Base-by-base conservation (phyloP, 2,888 invertebrate species). In the Eremobia ochroleuca region DNA sequence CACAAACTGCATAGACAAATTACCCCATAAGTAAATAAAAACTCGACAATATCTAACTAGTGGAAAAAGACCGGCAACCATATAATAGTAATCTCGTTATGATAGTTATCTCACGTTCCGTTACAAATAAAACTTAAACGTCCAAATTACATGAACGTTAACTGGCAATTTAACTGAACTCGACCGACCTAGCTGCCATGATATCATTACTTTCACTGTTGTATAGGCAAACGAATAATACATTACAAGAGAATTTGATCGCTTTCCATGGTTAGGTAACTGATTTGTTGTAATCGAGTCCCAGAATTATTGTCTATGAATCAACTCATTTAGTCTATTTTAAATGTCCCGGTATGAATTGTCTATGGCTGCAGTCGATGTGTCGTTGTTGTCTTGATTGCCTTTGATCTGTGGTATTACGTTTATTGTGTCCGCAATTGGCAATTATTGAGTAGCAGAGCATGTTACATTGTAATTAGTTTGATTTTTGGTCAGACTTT, bases 181-280 rank as follows among this genome's bases (percentile, higher is more conserved):
- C 82, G 89, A 77, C 77, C 76, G 71, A 82, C 72, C 73, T 78
- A 65, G 43, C 31, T 28, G 43, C 64, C 58, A 77, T 67, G 80
- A 78, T 79, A 80, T 58, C 28, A 82, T 74, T 81, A 91, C 92
- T 92, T 92, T 92, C 92, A 86, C 91, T 81, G 73, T 67, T 85
- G 77, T 79, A 74, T 81, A 85, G 67, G 79, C 82, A 85, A 85
- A 89, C 81, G 69, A 85, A 83, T 82, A 89, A 85, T 83, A 83
- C 79, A 85, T 82, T 87, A 82, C 75, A 82, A 76, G 87, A 85
- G 86, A 85, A 87, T 88, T 82, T 82, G 87, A 90, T 89, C 85
- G 85, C 89, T 91, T 91, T 91, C 87, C 86, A 88, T 88, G 80
- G 84, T 92, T 92, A 90, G 88, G 87, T 91, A 90, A 91, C 85